Evolutionary conservation across 2,888 invertebrate species (phyloP).

Genomic region (Drosophila paracracens): DNA sequence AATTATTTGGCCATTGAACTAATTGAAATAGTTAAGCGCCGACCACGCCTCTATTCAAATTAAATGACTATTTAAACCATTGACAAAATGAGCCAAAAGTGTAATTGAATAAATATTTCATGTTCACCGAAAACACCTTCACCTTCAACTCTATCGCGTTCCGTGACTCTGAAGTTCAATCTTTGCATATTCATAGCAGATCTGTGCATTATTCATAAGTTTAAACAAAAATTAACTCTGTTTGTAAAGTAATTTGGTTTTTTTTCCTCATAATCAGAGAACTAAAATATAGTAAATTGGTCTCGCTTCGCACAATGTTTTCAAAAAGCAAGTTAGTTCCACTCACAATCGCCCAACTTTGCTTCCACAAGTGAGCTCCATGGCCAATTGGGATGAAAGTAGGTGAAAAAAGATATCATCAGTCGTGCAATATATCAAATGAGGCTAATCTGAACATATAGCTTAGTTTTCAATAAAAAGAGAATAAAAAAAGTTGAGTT

Average conservation of each 20-base stretch:
- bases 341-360: background rate
- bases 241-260: background rate
- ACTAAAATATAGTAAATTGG: background rate
- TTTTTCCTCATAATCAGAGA: background rate
- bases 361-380: background rate
- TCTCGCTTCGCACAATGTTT: background rate
- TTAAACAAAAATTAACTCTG: slow-evolving; percentile 4
- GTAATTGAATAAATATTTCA: slow-evolving; percentile 24
- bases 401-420: background rate
- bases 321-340: background rate
- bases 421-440: background rate
- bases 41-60: background rate
- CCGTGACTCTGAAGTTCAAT: slow-evolving; percentile 28
- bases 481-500: background rate
- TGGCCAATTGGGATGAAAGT: background rate
- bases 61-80: slow-evolving; percentile 33
- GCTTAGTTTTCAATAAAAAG: background rate
- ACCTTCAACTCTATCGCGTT: slow-evolving; percentile 33
- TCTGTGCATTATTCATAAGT: slow-evolving; percentile 29
- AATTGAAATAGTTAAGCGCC: background rate
- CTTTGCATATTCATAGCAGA: slow-evolving; percentile 20
- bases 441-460: background rate
- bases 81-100: slow-evolving; percentile 33
- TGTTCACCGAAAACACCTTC: slow-evolving; percentile 21
- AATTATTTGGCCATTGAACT: background rate